Conservation (phyloP, 2,797 vertebrate genomes). For the Dendrocincla tyrannina region DNA sequence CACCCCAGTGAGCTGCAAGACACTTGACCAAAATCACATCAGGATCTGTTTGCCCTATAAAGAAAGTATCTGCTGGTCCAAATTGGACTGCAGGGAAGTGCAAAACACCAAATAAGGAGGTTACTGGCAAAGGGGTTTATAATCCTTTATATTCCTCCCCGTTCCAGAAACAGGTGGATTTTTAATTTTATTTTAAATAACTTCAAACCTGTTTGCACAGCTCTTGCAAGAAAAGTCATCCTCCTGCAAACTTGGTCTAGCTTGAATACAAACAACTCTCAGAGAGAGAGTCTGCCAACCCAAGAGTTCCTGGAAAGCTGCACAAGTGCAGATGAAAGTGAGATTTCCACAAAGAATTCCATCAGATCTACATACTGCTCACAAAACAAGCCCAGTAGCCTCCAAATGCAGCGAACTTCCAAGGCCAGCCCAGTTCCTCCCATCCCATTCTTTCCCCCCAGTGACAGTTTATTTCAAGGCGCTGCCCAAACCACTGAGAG, state of each 20-base stretch:
- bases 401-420: neutral
- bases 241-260: neutral
- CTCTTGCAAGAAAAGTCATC: neutral
- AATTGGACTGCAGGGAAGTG: neutral
- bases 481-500: neutral
- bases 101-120: neutral
- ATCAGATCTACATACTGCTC: neutral
- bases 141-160: neutral
- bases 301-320: conserved; percentile 26
- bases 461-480: neutral
- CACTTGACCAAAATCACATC: neutral
- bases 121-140: neutral
- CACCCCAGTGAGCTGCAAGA: neutral
- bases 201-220: neutral
- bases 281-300: neutral
- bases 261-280: neutral
- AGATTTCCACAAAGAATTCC: conserved; percentile 14
- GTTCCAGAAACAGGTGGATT: neutral
- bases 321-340: neutral
- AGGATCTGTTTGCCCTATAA: neutral
- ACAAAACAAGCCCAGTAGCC: conserved; percentile 12
- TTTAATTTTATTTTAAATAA: neutral
- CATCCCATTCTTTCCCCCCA: neutral
- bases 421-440: neutral
- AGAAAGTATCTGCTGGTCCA: neutral